Base-by-base conservation (phyloP, 2,113 vertebrate genomes). In the Hypanus sabinus region DNA sequence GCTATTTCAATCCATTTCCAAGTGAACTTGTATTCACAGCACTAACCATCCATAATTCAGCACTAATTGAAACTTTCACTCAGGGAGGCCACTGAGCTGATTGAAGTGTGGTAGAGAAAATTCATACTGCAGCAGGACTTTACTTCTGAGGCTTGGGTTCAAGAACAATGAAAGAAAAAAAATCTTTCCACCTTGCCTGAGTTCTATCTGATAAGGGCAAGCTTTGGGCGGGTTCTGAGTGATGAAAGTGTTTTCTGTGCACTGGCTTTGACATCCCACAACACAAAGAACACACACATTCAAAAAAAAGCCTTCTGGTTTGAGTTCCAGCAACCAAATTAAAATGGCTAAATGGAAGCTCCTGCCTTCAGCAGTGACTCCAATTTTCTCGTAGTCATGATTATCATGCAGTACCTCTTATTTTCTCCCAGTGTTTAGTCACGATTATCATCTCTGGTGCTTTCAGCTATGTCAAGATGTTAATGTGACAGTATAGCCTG, bases 11-110 rank as follows among this genome's bases (percentile, higher is more conserved):
- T 7, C 85, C 60, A 88, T 60, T 65, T 88, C 85, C 85, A 88
- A 88, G 57, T 88, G 57, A 65, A 7, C 85, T 36, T 79, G 11
- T 36, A 79, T n/a, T 79, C n/a, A 88, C 57, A 88, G 85, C 85
- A 88, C 30, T 60, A 88, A 88, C 85, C 14, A 60, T 65, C 85
- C 60, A 88, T 88, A 88, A 88, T 88, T 88, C 85, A 65, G 57
- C 30, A 88, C 85, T 88, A 88, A 88, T 88, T 88, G 85, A 57
- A 88, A 88, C 30, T 88, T 88, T 65, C 85, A 65, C 57, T 88
- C 57, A n/a, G 57, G 14, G 85, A 87, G 83, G 27, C 57, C 55
- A 62, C 14, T 6, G 55, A 62, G 27, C 57, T 65, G 57, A 65
- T 33, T 65, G 57, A 88, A 88, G 57, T 88, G 83, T 65, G 57